Percentiles rank a stretch among this genome's conserved stretches.
phyloP scores from a whole-genome alignment of 1,140 invertebrate genomes.

The Formica selysi region DNA sequence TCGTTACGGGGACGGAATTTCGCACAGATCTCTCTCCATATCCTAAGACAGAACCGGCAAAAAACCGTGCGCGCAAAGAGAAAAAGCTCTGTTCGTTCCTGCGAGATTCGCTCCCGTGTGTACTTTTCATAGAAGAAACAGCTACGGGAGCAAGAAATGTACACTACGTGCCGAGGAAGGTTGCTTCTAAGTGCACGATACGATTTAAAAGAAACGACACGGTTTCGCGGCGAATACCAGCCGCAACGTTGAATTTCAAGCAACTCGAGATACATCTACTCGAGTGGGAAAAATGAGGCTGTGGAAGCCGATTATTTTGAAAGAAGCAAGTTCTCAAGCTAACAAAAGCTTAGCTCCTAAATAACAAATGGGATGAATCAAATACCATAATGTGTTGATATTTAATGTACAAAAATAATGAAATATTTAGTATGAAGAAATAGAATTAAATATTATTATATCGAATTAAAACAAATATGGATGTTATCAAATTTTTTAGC shows the following conservation, averaged over 20 bases:
- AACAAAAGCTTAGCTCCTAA: neutral
- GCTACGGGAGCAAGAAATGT: conserved; percentile 8
- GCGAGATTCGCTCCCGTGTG: conserved; percentile 9
- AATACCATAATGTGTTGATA: neutral
- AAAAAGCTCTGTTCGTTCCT: neutral
- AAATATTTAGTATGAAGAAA: neutral
- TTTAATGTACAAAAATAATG: neutral
- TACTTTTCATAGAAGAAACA: neutral
- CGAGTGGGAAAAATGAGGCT: conserved; percentile 44
- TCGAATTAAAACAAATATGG: neutral
- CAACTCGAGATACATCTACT: conserved; percentile 5
- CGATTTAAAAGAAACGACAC: conserved; percentile 45
- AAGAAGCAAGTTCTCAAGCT: conserved; percentile 13
- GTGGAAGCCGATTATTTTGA: conserved; percentile 33
- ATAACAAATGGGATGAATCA: neutral
- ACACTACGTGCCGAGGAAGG: neutral
- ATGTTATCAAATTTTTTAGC: neutral
- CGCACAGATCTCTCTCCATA: neutral
- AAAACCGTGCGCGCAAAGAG: neutral
- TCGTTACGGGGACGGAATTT: neutral
- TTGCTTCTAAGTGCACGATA: conserved; percentile 22
- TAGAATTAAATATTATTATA: neutral
- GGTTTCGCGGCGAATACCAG: neutral
- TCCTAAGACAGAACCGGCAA: neutral
- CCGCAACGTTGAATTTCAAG: conserved; percentile 36